phyloP scores from a whole-genome alignment of 1,140 invertebrate species.

The Linepithema humile region DNA sequence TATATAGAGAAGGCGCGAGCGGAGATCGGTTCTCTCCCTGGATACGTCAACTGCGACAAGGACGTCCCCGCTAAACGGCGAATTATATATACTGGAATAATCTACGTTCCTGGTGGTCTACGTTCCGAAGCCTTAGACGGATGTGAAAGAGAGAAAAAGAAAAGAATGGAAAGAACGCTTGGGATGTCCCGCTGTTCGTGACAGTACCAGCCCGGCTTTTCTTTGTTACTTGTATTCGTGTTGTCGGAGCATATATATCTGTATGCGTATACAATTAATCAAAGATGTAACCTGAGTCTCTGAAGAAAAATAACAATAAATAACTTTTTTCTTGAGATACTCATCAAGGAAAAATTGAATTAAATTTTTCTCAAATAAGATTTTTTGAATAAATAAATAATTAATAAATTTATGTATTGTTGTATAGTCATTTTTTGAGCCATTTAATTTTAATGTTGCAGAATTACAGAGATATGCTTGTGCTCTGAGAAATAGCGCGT shows the following conservation, averaged over 20 bases:
- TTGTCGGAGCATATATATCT: neutral
- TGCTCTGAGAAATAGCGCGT: neutral
- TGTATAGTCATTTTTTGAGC: too few relatives aligned
- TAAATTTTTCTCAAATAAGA: neutral
- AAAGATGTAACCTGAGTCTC: neutral
- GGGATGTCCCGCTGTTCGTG: neutral
- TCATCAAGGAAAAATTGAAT: neutral
- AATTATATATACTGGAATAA: constrained; percentile 79
- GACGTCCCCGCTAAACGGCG: constrained; percentile 77
- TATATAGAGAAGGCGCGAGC: constrained; percentile 44
- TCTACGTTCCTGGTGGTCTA: constrained; percentile 70
- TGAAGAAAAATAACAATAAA: neutral
- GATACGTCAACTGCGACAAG: constrained; percentile 76
- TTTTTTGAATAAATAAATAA: neutral
- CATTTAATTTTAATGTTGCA: neutral
- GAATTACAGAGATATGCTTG: neutral
- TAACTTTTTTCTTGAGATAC: neutral
- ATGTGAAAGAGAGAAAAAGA: constrained; percentile 13
- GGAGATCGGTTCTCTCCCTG: constrained; percentile 69
- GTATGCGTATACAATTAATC: neutral
- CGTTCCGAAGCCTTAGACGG: neutral
- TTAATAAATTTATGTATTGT: too few relatives aligned
- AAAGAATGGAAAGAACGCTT: neutral
- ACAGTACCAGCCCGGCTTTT: neutral
- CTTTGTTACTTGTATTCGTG: constrained; percentile 14